Percentiles rank a stretch among this genome's conserved stretches.
phyloP scores from a whole-genome alignment of 2,797 vertebrate genomes.

The Betta splendens region DNA sequence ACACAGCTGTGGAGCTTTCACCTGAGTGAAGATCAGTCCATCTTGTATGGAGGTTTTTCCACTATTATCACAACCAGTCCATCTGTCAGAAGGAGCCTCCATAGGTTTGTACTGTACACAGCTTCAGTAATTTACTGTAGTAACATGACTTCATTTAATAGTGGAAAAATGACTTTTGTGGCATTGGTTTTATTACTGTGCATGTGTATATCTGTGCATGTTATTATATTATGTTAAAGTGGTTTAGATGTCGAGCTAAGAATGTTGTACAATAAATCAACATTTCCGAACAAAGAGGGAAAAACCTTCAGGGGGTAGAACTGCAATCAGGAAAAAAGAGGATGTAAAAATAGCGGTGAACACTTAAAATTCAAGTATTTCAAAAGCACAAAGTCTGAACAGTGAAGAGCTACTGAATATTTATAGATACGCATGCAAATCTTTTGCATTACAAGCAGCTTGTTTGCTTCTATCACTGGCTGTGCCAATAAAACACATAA shows the following conservation, averaged over 20 bases:
- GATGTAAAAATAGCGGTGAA: conserved; percentile 5
- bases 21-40: conserved; percentile 37
- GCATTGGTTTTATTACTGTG: not conserved
- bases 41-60: conserved; percentile 53
- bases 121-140: fast-evolving
- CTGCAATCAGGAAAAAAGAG: conserved; percentile 21
- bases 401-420: conserved; percentile 20
- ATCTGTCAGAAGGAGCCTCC: not conserved
- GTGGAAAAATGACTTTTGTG: conserved; percentile 56
- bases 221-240: not conserved
- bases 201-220: conserved; percentile 22
- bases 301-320: not conserved
- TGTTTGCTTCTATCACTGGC: not conserved
- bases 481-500: no score
- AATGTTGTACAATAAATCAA: conserved; percentile 3
- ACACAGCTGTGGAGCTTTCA: conserved; percentile 18
- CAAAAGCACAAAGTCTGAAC: conserved; percentile 9
- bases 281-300: conserved; percentile 12
- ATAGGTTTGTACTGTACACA: not conserved
- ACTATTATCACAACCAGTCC: conserved; percentile 40
- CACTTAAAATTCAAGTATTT: not conserved
- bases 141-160: conserved; percentile 22
- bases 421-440: conserved; percentile 17
- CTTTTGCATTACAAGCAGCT: not conserved
- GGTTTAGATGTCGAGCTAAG: no score